Evolutionary conservation across 2,113 vertebrate species (phyloP).

Genomic region (Nannospalax galili): DNA sequence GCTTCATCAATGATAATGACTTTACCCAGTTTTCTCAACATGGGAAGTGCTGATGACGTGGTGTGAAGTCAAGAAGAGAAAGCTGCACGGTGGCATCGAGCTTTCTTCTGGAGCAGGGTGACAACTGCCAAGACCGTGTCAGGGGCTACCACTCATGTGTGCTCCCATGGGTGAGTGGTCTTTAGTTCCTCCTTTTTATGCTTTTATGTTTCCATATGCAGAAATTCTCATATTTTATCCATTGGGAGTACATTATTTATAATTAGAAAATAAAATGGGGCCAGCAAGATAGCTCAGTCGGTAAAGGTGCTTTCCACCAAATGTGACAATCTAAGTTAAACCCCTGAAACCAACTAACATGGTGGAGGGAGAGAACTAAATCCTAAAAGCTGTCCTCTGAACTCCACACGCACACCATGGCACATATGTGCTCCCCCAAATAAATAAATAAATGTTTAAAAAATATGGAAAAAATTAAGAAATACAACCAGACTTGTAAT

Average conservation of each 20-base stretch:
- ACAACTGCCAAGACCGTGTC: background rate
- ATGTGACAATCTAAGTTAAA: background rate
- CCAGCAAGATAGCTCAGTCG: background rate
- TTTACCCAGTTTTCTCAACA: background rate
- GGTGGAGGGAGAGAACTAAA: background rate
- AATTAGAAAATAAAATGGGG: background rate
- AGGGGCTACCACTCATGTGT: background rate
- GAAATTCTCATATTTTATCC: background rate
- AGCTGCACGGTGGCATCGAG: background rate
- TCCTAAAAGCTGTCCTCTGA: no score
- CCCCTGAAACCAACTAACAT: background rate
- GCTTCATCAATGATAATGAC: fast-evolving
- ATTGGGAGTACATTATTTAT: background rate
- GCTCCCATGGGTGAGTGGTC: background rate
- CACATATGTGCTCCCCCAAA: background rate
- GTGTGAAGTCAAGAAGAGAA: background rate
- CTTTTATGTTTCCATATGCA: background rate
- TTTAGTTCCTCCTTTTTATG: background rate
- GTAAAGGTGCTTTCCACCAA: background rate
- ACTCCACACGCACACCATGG: background rate
- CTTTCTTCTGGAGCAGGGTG: background rate
- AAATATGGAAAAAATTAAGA: background rate
- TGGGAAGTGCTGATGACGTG: background rate
- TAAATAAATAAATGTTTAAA: background rate
- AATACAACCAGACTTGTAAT: background rate